These are phyloP conservation scores for Brachyrhaphis roseni DNA, from an alignment of 2,797 vertebrate genomes.

Conservation along the genomic window DNA sequence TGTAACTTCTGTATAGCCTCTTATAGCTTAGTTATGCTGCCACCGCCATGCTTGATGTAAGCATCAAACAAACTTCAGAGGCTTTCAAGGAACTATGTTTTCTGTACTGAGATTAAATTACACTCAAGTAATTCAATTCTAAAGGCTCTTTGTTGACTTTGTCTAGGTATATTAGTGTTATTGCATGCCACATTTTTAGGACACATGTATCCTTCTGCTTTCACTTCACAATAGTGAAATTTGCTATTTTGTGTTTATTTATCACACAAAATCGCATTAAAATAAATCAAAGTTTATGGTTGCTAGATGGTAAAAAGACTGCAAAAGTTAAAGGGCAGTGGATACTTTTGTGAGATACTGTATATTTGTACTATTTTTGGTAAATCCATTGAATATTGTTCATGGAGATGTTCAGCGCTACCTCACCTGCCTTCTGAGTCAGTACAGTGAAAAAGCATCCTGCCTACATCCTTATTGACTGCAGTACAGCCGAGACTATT, in stretches of 20 bases:
- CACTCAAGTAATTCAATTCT: background rate
- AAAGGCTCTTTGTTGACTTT: background rate
- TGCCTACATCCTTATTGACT: slow-evolving; percentile 73
- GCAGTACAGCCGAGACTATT: slow-evolving; percentile 74
- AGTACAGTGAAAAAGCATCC: slow-evolving; percentile 34
- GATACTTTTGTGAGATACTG: background rate
- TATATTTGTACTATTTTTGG: background rate
- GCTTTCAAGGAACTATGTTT: background rate
- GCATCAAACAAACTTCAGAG: background rate
- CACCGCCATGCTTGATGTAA: background rate
- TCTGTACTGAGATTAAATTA: background rate
- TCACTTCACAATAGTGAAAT: background rate
- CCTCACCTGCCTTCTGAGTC: slow-evolving; percentile 27
- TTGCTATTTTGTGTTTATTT: background rate
- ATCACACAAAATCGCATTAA: background rate
- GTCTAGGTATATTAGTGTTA: background rate
- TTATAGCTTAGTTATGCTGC: background rate
- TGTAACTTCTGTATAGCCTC: too few species aligned
- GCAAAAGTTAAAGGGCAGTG: background rate
- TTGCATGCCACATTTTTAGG: background rate
- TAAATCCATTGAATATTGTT: background rate
- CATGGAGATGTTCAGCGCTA: slow-evolving; percentile 17
- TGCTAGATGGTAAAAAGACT: background rate
- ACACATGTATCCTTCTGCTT: background rate
- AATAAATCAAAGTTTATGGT: background rate